A percentile compares a stretch with the other conserved stretches of the same genome.
phyloP scores from a whole-genome alignment of 2,888 invertebrate genomes.

The Tetropium fuscum region DNA sequence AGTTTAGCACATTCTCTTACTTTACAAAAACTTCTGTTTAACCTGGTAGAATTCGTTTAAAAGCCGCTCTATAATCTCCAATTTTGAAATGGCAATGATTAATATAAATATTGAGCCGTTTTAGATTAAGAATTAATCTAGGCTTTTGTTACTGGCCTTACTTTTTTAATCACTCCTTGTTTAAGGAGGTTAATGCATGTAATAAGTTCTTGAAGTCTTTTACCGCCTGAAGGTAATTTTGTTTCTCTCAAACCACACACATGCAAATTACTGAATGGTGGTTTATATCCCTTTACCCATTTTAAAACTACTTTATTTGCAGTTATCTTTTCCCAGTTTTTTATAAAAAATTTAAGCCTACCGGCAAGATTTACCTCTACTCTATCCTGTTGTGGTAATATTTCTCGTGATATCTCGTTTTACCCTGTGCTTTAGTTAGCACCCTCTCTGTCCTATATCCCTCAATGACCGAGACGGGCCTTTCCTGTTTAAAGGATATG shows the following conservation, averaged over 20 bases:
- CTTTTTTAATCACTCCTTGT: background rate
- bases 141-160: background rate
- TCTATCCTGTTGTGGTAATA: background rate
- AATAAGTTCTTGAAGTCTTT: background rate
- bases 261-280: background rate
- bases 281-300: background rate
- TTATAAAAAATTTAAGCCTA: background rate
- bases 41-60: no score
- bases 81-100: no score
- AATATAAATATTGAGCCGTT: no score
- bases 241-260: background rate
- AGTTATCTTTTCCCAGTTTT: background rate
- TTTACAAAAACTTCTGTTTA: no score
- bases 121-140: no score
- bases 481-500: conserved; percentile 1
- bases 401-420: background rate
- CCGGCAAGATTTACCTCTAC: background rate
- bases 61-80: no score
- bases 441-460: background rate
- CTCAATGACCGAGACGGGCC: background rate
- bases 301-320: background rate
- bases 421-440: background rate
- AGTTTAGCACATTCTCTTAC: no score
- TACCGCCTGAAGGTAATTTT: background rate
- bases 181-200: background rate